Conservation (phyloP, 2,888 invertebrate genomes). For the Apamea monoglypha region DNA sequence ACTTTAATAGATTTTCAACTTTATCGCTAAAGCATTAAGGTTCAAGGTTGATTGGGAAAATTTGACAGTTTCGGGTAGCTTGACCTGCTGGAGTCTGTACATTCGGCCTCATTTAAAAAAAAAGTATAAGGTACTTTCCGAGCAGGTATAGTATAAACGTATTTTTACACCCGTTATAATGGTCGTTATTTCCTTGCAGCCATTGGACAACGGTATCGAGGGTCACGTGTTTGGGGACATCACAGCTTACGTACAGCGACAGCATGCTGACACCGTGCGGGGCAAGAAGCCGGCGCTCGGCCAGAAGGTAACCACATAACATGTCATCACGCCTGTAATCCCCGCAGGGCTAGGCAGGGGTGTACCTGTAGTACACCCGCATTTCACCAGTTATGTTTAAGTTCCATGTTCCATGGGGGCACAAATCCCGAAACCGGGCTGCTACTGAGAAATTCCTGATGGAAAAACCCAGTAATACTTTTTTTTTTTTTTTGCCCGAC, state of each 20-base stretch:
- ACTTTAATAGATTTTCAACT: too few species aligned
- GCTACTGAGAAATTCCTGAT: too few species aligned
- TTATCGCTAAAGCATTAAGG: too few species aligned
- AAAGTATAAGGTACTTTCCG: neutral
- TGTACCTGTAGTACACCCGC: too few species aligned
- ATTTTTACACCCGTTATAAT: neutral
- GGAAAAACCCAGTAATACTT: too few species aligned
- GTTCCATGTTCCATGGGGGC: too few species aligned
- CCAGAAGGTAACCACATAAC: slow-evolving; percentile 80
- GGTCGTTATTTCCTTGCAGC: slow-evolving; percentile 70
- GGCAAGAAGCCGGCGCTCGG: slow-evolving; percentile 85
- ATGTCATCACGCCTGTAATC: neutral
- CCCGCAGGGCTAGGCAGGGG: neutral
- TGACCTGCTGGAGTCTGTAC: too few species aligned
- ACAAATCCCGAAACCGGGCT: neutral
- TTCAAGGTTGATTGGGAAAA: too few species aligned
- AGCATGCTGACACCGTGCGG: slow-evolving; percentile 84
- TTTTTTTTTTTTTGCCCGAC: too few species aligned
- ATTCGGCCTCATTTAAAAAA: too few species aligned
- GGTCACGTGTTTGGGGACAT: slow-evolving; percentile 87
- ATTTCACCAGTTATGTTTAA: too few species aligned
- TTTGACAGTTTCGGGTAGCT: too few species aligned
- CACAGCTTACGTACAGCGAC: slow-evolving; percentile 89
- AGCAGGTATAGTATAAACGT: neutral
- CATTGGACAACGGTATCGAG: slow-evolving; percentile 88